Evolutionary conservation across 2,113 vertebrate genomes (phyloP).

Genomic region (Calypte anna): DNA sequence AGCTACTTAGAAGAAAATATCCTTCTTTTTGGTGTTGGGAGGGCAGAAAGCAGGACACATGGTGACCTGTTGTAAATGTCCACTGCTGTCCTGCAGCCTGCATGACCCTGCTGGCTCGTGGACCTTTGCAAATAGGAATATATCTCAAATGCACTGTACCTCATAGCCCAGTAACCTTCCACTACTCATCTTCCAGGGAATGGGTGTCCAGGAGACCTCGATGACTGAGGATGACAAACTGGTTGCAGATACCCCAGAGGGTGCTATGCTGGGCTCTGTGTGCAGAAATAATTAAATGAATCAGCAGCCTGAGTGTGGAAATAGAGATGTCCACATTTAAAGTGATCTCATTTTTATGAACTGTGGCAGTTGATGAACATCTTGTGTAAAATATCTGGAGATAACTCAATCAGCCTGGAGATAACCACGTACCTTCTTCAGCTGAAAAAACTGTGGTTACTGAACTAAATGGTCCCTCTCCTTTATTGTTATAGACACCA

Average conservation of each 20-base stretch:
- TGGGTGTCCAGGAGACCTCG: constrained; percentile 86
- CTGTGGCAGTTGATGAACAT: background rate
- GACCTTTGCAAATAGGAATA: background rate
- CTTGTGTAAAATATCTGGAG: background rate
- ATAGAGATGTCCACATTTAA: background rate
- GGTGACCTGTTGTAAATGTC: background rate
- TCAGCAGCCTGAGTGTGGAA: background rate
- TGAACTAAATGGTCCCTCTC: constrained; percentile 92
- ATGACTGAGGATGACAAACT: constrained; percentile 90
- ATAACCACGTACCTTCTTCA: constrained; percentile 85
- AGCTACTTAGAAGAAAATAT: background rate
- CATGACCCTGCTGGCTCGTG: fast-evolving
- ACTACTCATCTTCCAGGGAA: constrained; percentile 80
- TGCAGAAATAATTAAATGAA: background rate
- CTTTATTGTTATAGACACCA: constrained; percentile 92
- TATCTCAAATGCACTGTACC: constrained; percentile 71
- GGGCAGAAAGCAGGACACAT: background rate
- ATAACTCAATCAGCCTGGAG: background rate
- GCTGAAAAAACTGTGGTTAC: constrained; percentile 89
- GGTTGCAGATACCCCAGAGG: constrained; percentile 79
- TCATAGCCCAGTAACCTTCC: constrained; percentile 93
- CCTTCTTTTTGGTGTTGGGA: background rate
- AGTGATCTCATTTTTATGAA: background rate
- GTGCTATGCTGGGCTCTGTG: constrained; percentile 86
- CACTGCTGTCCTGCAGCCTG: background rate